Conservation (phyloP, 2,888 invertebrate genomes). For the Lasioglossum leucozonium region DNA sequence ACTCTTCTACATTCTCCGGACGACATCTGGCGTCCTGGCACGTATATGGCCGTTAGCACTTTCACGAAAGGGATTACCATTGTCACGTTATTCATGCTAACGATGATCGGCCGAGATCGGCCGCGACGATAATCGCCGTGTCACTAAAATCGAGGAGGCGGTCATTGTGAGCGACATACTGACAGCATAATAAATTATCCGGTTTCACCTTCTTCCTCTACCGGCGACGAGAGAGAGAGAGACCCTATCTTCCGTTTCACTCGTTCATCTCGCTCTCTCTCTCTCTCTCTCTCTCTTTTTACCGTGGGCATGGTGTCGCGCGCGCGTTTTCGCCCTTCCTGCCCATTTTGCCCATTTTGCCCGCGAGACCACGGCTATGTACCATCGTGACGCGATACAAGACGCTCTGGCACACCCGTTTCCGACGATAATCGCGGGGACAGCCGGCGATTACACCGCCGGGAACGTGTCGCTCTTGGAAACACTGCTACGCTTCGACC, state of each 20-base stretch:
- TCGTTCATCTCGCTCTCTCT: constrained; percentile 10
- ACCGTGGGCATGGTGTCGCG: not conserved
- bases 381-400: constrained; percentile 67
- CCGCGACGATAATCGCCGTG: constrained; percentile 80
- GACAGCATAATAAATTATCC: constrained; percentile 83
- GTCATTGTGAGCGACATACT: constrained; percentile 83
- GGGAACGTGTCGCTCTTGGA: constrained; percentile 17
- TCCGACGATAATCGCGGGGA: constrained; percentile 60
- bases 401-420: constrained; percentile 48
- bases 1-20: constrained; percentile 65
- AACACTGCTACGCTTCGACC: constrained; percentile 25
- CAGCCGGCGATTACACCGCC: constrained; percentile 55
- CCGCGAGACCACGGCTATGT: constrained; percentile 30
- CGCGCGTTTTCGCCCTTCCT: constrained; percentile 20
- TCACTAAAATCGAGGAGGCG: constrained; percentile 83
- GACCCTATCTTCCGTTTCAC: constrained; percentile 34
- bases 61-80: constrained; percentile 80
- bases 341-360: constrained; percentile 3
- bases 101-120: constrained; percentile 83
- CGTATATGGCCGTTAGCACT: constrained; percentile 75
- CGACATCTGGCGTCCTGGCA: constrained; percentile 74
- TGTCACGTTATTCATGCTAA: constrained; percentile 83
- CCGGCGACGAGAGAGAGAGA: not conserved
- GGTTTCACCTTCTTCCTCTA: constrained; percentile 32
- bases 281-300: not conserved